Evolutionary conservation across 2,113 vertebrate species (phyloP), one percentile per base, ranked within the genome.

Genomic region (Calyptomena viridis): DNA sequence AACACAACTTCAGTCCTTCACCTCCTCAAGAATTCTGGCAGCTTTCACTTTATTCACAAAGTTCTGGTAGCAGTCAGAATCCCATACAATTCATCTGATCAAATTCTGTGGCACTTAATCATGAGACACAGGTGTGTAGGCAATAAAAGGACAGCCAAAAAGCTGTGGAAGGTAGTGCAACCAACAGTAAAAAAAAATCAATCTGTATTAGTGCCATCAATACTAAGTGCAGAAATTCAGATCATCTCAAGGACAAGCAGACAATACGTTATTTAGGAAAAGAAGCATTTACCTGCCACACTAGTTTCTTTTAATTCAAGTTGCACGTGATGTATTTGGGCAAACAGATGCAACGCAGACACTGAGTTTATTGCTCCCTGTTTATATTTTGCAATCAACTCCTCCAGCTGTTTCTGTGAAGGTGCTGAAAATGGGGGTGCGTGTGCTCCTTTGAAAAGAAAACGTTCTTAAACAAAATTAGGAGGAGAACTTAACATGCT

Each of bases 231-330:
- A 44, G 63, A 39, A 62, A 73, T 8, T 31, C 24, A 42, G 4
- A 23, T 8, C 2, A 52, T 4, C 59, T 71, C 37, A 42, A 63
- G 30, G 22, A 40, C 1, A 30, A 47, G 23, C 9, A 71, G 72
- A 1, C 4, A 22, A 2, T 40, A 19, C 40, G 68, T 46, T 4
- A 47, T 4, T 44, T 56, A 37, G 67, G 4, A 56, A 66, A 30
- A 69, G 4, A 76, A 39, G 4, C 18, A 35, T 52, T 95, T 98
- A 98, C 99, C 99, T 97, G 98, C 93, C 39, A 98, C 97, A 22
- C 98, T 95, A 0, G 99, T 99, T 97, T 99, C 99, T 90, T 99
- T 99, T 17, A 99, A 72, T 67, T 99, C 98, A 92, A 99, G 94
- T 9, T 98, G 96, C 72, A 98, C 96, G 24, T 96, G 90, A 18